Evolutionary conservation across 2,113 vertebrate species (phyloP), one percentile per base, ranked within the genome.

Genomic region (Phaethornis superciliosus): DNA sequence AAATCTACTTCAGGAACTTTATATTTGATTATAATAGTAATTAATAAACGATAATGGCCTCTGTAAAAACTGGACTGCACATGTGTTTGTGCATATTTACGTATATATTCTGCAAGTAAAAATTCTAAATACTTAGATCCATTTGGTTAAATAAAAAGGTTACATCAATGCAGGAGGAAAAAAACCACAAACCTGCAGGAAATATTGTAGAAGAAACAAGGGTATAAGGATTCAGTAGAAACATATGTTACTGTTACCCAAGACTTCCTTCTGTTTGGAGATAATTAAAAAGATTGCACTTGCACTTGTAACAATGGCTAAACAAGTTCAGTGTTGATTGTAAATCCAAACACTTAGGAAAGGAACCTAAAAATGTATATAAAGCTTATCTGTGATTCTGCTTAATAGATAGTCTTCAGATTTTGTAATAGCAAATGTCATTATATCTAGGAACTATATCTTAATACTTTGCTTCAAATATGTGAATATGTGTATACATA

Each of bases 161-260:
- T 28, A 74, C 72, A 64, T 56, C 9, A 76, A 88, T 40, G 40
- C 40, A 37, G 7, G 4, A 67, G 12, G 7, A 84, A 6, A 52
- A 68, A 15, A 26, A n/a, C n/a, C n/a, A n/a, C n/a, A 90, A 49
- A 51, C 28, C 26, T 63, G 3, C 42, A 37, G 15, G 10, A 74
- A 33, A 28, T 59, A 49, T 10, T 40, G 9, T 7, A 64, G 30
- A 52, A 77, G 13, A 42, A 91, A 21, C 0, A 0, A 58, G 12
- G 54, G 6, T 30, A 42, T 54, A 23, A 12, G 4, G 19, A 59
- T 68, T 89, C 24, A 64, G 13, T 19, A 40, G 40, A 40, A 5
- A 28, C 5, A 37, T 30, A 32, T 3, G 16, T 63, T 67, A 56
- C 4, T 42, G 15, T 42, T 15, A 71, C 3, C 7, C 15, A 26